Conservation (phyloP, 2,113 vertebrate genomes). For the Galemys pyrenaicus region DNA sequence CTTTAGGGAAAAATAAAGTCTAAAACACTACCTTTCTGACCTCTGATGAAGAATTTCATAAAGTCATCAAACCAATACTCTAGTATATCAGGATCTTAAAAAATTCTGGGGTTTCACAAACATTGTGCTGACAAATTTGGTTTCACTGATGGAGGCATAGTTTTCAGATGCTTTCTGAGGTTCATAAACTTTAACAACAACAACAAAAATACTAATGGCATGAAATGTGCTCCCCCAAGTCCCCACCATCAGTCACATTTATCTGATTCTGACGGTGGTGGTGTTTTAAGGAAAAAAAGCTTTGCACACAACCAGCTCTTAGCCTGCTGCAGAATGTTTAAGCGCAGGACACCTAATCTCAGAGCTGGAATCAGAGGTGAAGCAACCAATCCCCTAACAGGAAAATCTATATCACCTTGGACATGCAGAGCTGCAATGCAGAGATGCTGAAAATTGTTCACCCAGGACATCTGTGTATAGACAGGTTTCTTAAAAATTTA, state of each 20-base stretch:
- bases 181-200: neutral
- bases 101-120: neutral
- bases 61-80: conserved; percentile 5
- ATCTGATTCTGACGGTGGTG: neutral
- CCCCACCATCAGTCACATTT: neutral
- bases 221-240: neutral
- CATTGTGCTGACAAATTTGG: neutral
- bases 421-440: neutral
- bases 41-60: neutral
- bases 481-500: neutral
- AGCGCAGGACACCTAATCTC: neutral
- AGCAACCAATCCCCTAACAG: neutral
- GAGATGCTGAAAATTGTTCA: neutral
- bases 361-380: neutral
- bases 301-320: neutral
- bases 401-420: neutral
- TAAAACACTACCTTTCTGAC: neutral
- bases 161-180: neutral
- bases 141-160: neutral
- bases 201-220: neutral
- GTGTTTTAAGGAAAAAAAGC: neutral
- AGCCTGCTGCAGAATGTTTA: neutral
- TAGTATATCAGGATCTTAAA: neutral
- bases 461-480: neutral
- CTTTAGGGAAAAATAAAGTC: conserved; percentile 7